Conservation (phyloP, 2,888 invertebrate genomes). For the Drosophila maculinotata region DNA sequence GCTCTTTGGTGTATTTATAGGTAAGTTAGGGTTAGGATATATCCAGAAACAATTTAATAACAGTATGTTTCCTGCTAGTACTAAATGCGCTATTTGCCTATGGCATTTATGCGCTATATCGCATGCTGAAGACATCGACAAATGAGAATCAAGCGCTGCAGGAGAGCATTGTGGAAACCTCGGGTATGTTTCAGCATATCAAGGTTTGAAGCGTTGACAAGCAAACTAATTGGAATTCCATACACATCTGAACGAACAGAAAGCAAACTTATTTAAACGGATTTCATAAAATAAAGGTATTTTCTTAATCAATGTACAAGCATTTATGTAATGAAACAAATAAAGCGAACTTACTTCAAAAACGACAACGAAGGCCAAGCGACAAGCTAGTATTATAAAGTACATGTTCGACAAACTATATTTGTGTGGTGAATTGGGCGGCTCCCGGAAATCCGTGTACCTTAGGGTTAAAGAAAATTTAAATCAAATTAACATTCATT, state of each 20-base stretch:
- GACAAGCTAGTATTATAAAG: slow-evolving; percentile 96
- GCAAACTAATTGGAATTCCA: slow-evolving; percentile 31
- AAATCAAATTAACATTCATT: not conserved
- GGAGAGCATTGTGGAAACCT: slow-evolving; percentile 79
- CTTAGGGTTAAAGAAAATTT: slow-evolving; percentile 50
- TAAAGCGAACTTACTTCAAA: slow-evolving; percentile 90
- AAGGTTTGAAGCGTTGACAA: slow-evolving; percentile 66
- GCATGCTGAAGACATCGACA: slow-evolving; percentile 71
- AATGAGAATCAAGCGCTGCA: slow-evolving; percentile 77
- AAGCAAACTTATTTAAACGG: slow-evolving; percentile 57
- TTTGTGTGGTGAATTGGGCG: slow-evolving; percentile 86
- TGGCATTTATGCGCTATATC: slow-evolving; percentile 79
- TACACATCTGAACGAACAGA: slow-evolving; percentile 38
- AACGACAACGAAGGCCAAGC: slow-evolving; percentile 95
- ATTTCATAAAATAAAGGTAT: slow-evolving; percentile 24
- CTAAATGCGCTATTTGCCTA: slow-evolving; percentile 78
- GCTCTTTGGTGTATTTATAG: slow-evolving; percentile 78
- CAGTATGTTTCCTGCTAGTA: slow-evolving; percentile 47
- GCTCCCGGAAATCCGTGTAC: slow-evolving; percentile 94
- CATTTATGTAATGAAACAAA: slow-evolving; percentile 50
- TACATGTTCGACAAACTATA: slow-evolving; percentile 91
- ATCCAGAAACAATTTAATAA: not conserved
- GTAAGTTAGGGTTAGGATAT: slow-evolving; percentile 37
- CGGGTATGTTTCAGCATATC: slow-evolving; percentile 82
- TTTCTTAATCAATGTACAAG: slow-evolving; percentile 42